Evolutionary conservation across 2,888 invertebrate genomes (phyloP).

Genomic region (Amiota mariae): DNA sequence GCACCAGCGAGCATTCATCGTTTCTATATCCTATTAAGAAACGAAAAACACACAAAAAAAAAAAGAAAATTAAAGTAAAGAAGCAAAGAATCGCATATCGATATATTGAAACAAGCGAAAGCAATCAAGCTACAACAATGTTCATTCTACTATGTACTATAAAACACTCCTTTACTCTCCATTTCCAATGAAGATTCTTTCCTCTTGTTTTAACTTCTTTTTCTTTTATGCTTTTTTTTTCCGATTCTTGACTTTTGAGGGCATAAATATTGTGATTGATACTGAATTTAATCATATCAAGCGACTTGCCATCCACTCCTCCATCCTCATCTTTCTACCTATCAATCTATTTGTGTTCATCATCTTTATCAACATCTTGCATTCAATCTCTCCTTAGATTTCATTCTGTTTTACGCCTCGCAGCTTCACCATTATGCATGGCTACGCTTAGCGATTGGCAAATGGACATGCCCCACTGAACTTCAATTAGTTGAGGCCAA

Average conservation of each 20-base stretch:
- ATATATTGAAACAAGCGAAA: conserved; percentile 52
- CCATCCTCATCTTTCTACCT: neutral
- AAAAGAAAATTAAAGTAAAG: neutral
- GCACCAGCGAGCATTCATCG: neutral
- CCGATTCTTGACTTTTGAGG: conserved; percentile 58
- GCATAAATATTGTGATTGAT: conserved; percentile 68
- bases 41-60: conserved; percentile 54
- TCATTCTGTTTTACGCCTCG: conserved; percentile 66
- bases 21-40: conserved; percentile 43
- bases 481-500: conserved; percentile 60
- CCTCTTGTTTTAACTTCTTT: neutral
- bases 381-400: conserved; percentile 41
- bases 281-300: conserved; percentile 67
- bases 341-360: conserved; percentile 17
- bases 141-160: conserved; percentile 45
- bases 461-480: conserved; percentile 63
- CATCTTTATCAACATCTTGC: conserved; percentile 26
- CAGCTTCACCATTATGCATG: conserved; percentile 59
- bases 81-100: neutral
- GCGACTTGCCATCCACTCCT: conserved; percentile 43
- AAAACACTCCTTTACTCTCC: neutral
- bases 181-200: neutral
- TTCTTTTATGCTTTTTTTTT: neutral
- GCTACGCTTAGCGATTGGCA: conserved; percentile 68
- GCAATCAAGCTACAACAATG: conserved; percentile 58